Evolutionary conservation across 1,140 invertebrate species (phyloP).

Genomic region (Mactra quadrangularis): DNA sequence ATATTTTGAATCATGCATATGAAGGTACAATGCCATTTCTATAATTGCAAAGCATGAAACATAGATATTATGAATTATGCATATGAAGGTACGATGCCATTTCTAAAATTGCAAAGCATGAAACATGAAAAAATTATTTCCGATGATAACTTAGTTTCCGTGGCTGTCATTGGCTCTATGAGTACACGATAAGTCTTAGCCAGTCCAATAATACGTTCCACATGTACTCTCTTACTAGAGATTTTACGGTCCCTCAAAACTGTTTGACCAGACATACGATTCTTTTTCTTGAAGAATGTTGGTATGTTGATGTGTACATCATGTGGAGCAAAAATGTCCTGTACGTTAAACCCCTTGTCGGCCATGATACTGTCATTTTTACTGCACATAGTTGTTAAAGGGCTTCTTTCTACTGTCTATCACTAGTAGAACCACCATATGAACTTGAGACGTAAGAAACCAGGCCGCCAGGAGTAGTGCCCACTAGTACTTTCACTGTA

Average conservation of each 20-base stretch:
- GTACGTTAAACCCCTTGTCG: too few relatives aligned
- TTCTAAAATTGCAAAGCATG: conserved; percentile 58
- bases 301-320: conserved; percentile 52
- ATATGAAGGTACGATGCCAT: too few relatives aligned
- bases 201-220: conserved; percentile 62
- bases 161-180: conserved; percentile 28
- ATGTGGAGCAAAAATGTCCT: conserved; percentile 55
- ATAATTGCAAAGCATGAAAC: too few relatives aligned
- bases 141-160: conserved; percentile 36
- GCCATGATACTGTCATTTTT: conserved; percentile 42
- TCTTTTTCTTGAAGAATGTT: conserved; percentile 55
- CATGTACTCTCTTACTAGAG: conserved; percentile 58
- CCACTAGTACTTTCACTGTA: conserved; percentile 66
- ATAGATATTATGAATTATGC: too few relatives aligned
- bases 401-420: conserved; percentile 46
- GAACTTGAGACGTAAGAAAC: conserved; percentile 55
- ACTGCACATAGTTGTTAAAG: conserved; percentile 15
- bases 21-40: too few relatives aligned
- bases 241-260: conserved; percentile 56
- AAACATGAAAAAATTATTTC: conserved; percentile 60
- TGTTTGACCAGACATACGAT: conserved; percentile 29
- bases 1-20: too few relatives aligned
- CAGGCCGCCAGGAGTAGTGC: conserved; percentile 67
- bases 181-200: conserved; percentile 64
- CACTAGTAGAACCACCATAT: conserved; percentile 52